A percentile compares a stretch with the other conserved stretches of the same genome.
These are phyloP conservation scores for Acronicta leporina DNA, from an alignment of 2,888 invertebrate genomes.

Conservation along the genomic window DNA sequence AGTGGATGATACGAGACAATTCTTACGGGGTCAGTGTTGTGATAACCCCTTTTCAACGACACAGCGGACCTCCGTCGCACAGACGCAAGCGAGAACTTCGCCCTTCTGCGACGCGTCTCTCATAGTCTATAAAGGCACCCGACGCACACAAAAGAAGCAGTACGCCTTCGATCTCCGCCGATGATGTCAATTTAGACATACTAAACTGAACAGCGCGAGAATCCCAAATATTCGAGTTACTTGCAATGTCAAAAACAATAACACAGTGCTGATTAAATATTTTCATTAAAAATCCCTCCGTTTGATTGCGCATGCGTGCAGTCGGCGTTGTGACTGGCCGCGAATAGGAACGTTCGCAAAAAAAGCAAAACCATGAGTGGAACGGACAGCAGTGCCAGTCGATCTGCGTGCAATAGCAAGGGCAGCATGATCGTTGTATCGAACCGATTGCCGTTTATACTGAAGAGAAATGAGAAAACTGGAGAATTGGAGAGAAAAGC, in stretches of 20 bases:
- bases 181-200: conserved; percentile 78
- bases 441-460: conserved; percentile 96
- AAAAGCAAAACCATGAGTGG: conserved; percentile 79
- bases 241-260: conserved; percentile 72
- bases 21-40: conserved; percentile 69
- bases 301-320: conserved; percentile 79
- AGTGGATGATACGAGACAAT: conserved; percentile 66
- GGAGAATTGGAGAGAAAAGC: conserved; percentile 94
- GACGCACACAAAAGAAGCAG: conserved; percentile 81
- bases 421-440: conserved; percentile 97
- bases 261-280: conserved; percentile 64
- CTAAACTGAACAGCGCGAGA: conserved; percentile 62
- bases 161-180: conserved; percentile 80
- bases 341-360: conserved; percentile 70
- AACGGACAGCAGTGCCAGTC: conserved; percentile 69
- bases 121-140: conserved; percentile 84
- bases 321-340: conserved; percentile 80
- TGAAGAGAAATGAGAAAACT: conserved; percentile 92
- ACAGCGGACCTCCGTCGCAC: conserved; percentile 74
- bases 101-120: conserved; percentile 77
- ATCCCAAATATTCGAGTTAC: conserved; percentile 48
- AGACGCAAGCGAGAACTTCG: conserved; percentile 75
- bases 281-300: conserved; percentile 75
- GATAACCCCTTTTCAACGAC: conserved; percentile 78
- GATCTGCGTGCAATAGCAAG: conserved; percentile 87